phyloP scores from a whole-genome alignment of 2,888 invertebrate species.

The Lordiphosa andalusiaca region DNA sequence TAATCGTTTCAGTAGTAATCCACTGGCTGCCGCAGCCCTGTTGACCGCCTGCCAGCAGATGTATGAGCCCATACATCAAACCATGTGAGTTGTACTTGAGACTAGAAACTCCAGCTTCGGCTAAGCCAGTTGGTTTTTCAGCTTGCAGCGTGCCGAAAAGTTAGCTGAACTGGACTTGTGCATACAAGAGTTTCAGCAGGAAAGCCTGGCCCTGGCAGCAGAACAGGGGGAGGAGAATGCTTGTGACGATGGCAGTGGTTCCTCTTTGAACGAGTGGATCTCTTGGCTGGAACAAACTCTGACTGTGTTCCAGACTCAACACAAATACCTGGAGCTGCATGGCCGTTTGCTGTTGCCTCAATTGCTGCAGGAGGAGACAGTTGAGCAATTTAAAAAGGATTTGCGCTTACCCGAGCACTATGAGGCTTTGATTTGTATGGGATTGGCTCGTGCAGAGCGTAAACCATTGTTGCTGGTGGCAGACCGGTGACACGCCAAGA shows the following conservation, averaged over 20 bases:
- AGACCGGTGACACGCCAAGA: no score
- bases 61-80: conserved; percentile 23
- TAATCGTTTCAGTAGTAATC: conserved; percentile 19
- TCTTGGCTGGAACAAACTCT: conserved; percentile 31
- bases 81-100: conserved; percentile 34
- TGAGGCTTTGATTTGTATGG: conserved; percentile 18
- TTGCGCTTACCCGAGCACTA: conserved; percentile 20
- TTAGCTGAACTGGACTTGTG: conserved; percentile 20
- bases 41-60: conserved; percentile 30
- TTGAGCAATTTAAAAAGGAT: conserved; percentile 31
- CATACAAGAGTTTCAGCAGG: conserved; percentile 19
- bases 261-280: conserved; percentile 14
- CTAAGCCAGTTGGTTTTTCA: conserved; percentile 9
- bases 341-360: conserved; percentile 26
- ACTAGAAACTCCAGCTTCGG: no score
- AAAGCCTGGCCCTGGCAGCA: neutral
- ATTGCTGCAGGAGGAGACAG: conserved; percentile 4
- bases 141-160: conserved; percentile 6
- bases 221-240: neutral
- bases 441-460: conserved; percentile 28
- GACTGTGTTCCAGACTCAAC: conserved; percentile 31
- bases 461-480: neutral
- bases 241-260: neutral
- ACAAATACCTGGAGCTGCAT: conserved; percentile 39
- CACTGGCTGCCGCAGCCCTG: conserved; percentile 18